These are phyloP conservation scores for Xenentodon cancila DNA, from an alignment of 2,797 vertebrate genomes.

Conservation along the genomic window DNA sequence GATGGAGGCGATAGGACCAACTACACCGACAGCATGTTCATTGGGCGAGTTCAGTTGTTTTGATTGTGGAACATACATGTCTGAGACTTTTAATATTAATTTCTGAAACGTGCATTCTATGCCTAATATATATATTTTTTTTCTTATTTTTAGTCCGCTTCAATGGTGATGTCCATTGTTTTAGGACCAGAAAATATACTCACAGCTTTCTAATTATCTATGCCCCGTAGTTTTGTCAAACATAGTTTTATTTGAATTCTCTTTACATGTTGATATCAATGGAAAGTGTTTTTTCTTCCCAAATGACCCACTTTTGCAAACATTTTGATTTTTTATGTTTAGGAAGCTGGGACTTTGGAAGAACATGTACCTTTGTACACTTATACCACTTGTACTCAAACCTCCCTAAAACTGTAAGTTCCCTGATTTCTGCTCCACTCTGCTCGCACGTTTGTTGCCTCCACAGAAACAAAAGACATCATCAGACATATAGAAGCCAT, in stretches of 20 bases:
- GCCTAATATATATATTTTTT: slow-evolving; percentile 17
- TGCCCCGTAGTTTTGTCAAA: slow-evolving; percentile 58
- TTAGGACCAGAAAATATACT: slow-evolving; percentile 44
- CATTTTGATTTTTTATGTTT: slow-evolving; percentile 70
- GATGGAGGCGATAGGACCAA: too few relatives aligned
- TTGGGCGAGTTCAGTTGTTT: too few relatives aligned
- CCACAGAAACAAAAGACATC: slow-evolving; percentile 16
- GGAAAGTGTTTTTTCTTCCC: slow-evolving; percentile 53
- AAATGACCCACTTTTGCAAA: slow-evolving; percentile 52
- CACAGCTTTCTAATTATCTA: slow-evolving; percentile 69
- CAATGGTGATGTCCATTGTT: slow-evolving; percentile 54
- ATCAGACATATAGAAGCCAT: too few relatives aligned
- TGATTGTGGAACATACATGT: neutral
- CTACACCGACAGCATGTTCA: too few relatives aligned
- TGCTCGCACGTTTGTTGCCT: slow-evolving; percentile 47
- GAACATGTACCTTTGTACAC: too few relatives aligned
- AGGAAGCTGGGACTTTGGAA: slow-evolving; percentile 50
- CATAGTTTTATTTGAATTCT: slow-evolving; percentile 64
- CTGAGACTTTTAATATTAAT: neutral
- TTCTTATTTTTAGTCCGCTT: slow-evolving; percentile 41
- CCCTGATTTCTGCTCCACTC: slow-evolving; percentile 33
- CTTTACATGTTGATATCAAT: slow-evolving; percentile 40
- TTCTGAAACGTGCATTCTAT: neutral
- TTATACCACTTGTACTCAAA: slow-evolving; percentile 46
- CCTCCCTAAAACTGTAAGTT: slow-evolving; percentile 38